Conservation (phyloP, 2,888 invertebrate genomes). For the Chymomyza caudatula region DNA sequence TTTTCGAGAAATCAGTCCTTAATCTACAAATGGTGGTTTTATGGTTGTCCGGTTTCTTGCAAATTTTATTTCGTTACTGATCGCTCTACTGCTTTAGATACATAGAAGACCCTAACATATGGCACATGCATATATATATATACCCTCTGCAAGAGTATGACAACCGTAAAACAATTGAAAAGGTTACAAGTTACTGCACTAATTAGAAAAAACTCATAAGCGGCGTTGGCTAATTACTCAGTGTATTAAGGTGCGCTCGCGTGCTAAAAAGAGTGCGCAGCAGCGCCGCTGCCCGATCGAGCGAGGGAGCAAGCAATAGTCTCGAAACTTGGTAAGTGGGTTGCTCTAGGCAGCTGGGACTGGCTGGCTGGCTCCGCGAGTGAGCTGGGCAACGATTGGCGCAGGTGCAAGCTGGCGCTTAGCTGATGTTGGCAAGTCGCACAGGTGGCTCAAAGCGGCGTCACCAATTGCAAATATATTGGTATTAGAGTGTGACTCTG, state of each 20-base stretch:
- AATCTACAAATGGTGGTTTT: too few species aligned
- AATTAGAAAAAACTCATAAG: conserved; percentile 51
- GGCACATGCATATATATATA: not conserved
- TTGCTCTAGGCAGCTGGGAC: conserved; percentile 27
- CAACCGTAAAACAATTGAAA: conserved; percentile 56
- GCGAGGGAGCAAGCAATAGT: conserved; percentile 3
- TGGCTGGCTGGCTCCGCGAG: conserved; percentile 8
- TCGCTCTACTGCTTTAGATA: not conserved
- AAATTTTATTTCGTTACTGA: too few species aligned
- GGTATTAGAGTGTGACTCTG: not conserved
- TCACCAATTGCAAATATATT: not conserved
- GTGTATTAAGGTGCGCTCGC: conserved; percentile 4
- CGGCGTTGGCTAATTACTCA: conserved; percentile 47
- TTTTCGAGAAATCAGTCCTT: too few species aligned
- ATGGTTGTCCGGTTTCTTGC: too few species aligned
- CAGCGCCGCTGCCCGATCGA: not conserved
- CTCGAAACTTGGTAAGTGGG: conserved; percentile 23
- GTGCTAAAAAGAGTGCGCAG: conserved; percentile 58
- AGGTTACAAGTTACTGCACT: conserved; percentile 62
- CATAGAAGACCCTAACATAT: not conserved
- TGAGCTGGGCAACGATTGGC: conserved; percentile 64
- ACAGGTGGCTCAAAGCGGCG: conserved; percentile 44
- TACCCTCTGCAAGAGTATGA: not conserved
- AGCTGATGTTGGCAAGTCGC: conserved; percentile 54
- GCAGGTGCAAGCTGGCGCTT: conserved; percentile 70